These are phyloP conservation scores for Paralvinella palmiformis DNA, from an alignment of 1,140 invertebrate genomes.

Conservation along the genomic window DNA sequence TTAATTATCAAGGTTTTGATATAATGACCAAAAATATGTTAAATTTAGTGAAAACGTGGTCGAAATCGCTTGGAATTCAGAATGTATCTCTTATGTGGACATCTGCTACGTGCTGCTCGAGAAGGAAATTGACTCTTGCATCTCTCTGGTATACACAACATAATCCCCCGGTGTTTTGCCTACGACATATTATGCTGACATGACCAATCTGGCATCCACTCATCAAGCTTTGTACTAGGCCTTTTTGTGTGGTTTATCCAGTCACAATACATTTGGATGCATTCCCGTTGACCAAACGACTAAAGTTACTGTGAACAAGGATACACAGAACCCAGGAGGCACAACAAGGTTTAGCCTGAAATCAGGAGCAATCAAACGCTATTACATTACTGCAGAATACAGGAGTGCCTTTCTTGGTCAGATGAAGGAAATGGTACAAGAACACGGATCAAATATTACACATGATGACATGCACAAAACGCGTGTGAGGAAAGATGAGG, in stretches of 20 bases:
- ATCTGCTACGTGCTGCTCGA: neutral
- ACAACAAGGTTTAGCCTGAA: slow-evolving; percentile 12
- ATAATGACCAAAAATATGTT: too few species aligned
- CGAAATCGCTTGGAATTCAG: too few species aligned
- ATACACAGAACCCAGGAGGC: neutral
- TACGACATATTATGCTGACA: slow-evolving; percentile 12
- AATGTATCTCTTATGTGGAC: too few species aligned
- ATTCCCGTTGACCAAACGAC: slow-evolving; percentile 8
- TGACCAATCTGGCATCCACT: neutral
- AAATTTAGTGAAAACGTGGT: too few species aligned
- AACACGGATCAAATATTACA: neutral
- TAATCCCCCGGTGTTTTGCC: slow-evolving; percentile 15
- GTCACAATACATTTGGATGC: slow-evolving; percentile 10
- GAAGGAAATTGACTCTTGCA: slow-evolving; percentile 8
- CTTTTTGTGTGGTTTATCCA: neutral
- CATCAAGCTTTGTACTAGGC: neutral
- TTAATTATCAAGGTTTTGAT: too few species aligned
- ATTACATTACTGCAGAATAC: slow-evolving; percentile 6
- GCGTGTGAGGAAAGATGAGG: neutral
- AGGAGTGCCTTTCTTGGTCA: neutral
- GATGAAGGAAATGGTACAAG: neutral
- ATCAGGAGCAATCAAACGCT: neutral
- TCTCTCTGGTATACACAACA: neutral
- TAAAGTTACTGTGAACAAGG: slow-evolving; percentile 4
- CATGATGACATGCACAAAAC: neutral